phyloP scores from a whole-genome alignment of 2,888 invertebrate species.

The Cantharis rustica region DNA sequence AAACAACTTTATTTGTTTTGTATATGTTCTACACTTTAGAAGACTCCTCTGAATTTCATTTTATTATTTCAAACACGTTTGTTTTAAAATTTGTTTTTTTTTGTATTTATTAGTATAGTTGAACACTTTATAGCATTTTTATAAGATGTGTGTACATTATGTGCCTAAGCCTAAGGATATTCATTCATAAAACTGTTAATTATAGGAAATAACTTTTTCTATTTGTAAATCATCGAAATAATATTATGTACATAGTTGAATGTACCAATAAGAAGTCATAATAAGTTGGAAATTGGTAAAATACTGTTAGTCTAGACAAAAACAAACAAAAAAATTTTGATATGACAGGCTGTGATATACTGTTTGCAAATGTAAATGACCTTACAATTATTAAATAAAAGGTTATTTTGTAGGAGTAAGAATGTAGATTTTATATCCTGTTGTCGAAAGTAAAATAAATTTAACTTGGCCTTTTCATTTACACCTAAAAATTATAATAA shows the following conservation, averaged over 20 bases:
- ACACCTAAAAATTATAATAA: not conserved
- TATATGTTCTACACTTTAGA: too few relatives aligned
- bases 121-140: too few relatives aligned
- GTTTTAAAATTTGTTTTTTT: too few relatives aligned
- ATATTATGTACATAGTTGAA: not conserved
- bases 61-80: too few relatives aligned
- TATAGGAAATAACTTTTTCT: not conserved
- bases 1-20: too few relatives aligned
- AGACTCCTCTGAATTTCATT: too few relatives aligned
- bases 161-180: not conserved
- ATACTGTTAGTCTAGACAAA: constrained; percentile 1
- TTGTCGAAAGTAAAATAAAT: not conserved
- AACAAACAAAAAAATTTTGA: not conserved
- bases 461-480: not conserved
- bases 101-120: too few relatives aligned
- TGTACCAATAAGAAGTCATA: not conserved
- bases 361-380: not conserved
- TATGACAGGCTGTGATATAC: not conserved
- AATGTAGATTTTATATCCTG: not conserved
- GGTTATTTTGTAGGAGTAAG: not conserved
- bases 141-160: too few relatives aligned
- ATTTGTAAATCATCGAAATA: not conserved
- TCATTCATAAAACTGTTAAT: not conserved
- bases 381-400: not conserved
- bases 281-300: not conserved